Evolutionary conservation across 2,888 invertebrate genomes (phyloP).

Genomic region (Mesodorylaimus sp.): DNA sequence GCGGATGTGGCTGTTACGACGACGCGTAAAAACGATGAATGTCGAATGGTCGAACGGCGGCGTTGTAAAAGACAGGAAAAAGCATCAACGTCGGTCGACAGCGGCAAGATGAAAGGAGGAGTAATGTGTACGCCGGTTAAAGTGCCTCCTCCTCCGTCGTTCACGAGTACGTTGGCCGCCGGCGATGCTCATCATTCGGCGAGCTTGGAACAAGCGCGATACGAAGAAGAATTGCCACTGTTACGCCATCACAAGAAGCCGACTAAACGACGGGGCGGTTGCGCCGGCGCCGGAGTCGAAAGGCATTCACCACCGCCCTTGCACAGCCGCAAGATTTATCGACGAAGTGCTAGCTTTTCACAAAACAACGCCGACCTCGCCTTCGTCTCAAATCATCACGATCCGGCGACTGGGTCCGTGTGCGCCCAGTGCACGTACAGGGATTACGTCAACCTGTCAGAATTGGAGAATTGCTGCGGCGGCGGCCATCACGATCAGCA

Average conservation of each 20-base stretch:
- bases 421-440: neutral
- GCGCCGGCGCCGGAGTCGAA: neutral
- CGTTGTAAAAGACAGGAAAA: too few relatives aligned
- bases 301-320: neutral
- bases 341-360: neutral
- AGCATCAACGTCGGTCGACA: too few relatives aligned
- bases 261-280: neutral
- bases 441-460: constrained; percentile 8
- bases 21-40: too few relatives aligned
- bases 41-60: too few relatives aligned
- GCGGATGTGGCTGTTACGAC: too few relatives aligned
- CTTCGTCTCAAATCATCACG: neutral
- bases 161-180: too few relatives aligned
- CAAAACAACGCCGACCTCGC: neutral
- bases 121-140: too few relatives aligned
- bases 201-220: too few relatives aligned
- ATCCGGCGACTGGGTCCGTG: neutral
- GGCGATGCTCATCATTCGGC: too few relatives aligned
- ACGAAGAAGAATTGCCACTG: too few relatives aligned
- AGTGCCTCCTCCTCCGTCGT: too few relatives aligned
- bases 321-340: neutral
- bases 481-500: neutral
- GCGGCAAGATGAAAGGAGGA: too few relatives aligned
- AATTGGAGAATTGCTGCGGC: constrained; percentile 7
- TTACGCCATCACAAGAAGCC: neutral